phyloP scores from a whole-genome alignment of 2,113 vertebrate genomes.

The Pleuronectes platessa region DNA sequence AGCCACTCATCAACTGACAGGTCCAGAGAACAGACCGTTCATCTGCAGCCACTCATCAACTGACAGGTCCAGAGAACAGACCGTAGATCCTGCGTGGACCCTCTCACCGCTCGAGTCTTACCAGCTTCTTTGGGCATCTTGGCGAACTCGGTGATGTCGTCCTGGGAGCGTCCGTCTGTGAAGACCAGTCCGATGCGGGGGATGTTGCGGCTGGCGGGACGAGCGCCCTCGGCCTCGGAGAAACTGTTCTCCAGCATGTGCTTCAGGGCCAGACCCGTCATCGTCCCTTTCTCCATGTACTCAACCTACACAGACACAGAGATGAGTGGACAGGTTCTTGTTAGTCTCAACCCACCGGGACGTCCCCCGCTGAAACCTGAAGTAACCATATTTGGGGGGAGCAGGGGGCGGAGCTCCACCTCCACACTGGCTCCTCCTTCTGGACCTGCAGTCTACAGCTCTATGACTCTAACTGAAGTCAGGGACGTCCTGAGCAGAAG shows the following conservation, averaged over 20 bases:
- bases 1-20: no score
- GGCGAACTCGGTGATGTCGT: conserved; percentile 93
- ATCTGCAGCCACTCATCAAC: no score
- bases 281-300: conserved; percentile 99
- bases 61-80: neutral
- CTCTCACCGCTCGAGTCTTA: conserved; percentile 47
- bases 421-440: no score
- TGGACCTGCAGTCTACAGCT: no score
- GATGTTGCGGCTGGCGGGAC: conserved; percentile 82
- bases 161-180: conserved; percentile 97
- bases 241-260: conserved; percentile 98
- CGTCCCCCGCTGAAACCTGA: no score
- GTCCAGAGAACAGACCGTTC: no score
- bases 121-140: conserved; percentile 93
- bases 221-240: conserved; percentile 88
- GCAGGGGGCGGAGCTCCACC: no score
- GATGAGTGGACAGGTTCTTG: no score
- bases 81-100: neutral
- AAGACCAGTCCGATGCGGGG: conserved; percentile 93
- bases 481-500: no score
- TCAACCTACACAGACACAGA: conserved; percentile 76
- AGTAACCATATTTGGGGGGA: no score
- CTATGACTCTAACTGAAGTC: no score
- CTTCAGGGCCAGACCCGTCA: conserved; percentile 94
- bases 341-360: no score